Base-by-base conservation (phyloP, 2,888 invertebrate species). In the Choristoneura rosaceana region DNA sequence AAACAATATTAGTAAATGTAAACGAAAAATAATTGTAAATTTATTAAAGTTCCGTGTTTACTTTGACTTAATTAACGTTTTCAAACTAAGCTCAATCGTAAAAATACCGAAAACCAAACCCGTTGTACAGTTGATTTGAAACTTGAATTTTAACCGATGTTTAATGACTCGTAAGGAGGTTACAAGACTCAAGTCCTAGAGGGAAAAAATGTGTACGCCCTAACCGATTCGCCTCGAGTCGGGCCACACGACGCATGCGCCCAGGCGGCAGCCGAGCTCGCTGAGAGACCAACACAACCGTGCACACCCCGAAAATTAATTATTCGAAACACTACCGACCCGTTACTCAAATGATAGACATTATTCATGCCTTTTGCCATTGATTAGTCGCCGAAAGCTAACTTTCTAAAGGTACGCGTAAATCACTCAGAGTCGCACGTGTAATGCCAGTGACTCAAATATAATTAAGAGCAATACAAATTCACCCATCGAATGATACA, bases 271-370 rank as follows among this genome's bases (percentile, higher is more conserved):
- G 82, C 81, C 78, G 79, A 81, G 82, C 85, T 84, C 84, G 80
- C 84, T 78, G 64, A n/a, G 82, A 86, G 86, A 74, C 82, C 86
- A 86, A 83, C 84, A 81, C 79, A 81, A 81, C 87, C 82, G 85
- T 84, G 89, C 90, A 90, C 88, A 89, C 88, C 89, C 89, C 87
- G 80, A 85, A 90, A 90, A 90, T 91, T 91, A 91, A 91, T 91
- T 91, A 91, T 90, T 88, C 84, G 85, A 87, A 89, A 89, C 87
- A 84, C 82, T 83, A 80, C 79, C 77, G 81, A 82, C 81, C 81
- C 77, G 82, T 84, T 84, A 82, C 82, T 82, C 82, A 80, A 82
- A 84, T 83, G 83, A 82, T 82, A 78, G 79, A 80, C 82, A 84
- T 84, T 85, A 85, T 82, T 84, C 83, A 87, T 86, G 80, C 79